A percentile compares a stretch with the other conserved stretches of the same genome.
Evolutionary conservation across 2,113 vertebrate genomes (phyloP).

Genomic region (Nibea coibor): DNA sequence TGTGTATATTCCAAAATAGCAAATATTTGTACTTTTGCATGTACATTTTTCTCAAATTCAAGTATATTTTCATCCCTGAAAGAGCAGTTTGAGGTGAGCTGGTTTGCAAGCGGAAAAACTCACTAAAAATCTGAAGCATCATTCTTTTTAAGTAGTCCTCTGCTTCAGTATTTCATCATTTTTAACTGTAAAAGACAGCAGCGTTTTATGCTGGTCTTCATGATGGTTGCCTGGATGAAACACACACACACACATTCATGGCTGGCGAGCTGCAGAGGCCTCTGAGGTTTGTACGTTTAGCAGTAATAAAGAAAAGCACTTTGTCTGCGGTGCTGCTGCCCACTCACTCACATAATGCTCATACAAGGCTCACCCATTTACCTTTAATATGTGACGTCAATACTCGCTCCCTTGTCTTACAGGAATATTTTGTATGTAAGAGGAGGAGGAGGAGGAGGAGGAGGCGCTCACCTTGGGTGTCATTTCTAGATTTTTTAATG

Average conservation of each 20-base stretch:
- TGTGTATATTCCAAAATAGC: too few relatives aligned
- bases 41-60: too few relatives aligned
- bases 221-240: not conserved
- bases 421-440: slow-evolving; percentile 10
- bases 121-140: not conserved
- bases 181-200: slow-evolving; percentile 11
- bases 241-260: not conserved
- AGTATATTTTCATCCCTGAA: not conserved
- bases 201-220: not conserved
- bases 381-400: slow-evolving; percentile 49
- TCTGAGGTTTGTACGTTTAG: slow-evolving; percentile 41
- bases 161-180: not conserved
- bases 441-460: slow-evolving; percentile 12
- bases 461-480: slow-evolving; percentile 19
- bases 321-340: slow-evolving; percentile 45
- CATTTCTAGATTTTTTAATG: slow-evolving; percentile 13
- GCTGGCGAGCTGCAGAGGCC: slow-evolving; percentile 2
- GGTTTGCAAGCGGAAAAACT: not conserved
- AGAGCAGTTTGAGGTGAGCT: not conserved
- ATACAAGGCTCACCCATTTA: slow-evolving; percentile 41
- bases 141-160: not conserved
- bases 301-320: slow-evolving; percentile 57
- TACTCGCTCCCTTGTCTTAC: slow-evolving; percentile 22
- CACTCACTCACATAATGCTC: slow-evolving; percentile 56
- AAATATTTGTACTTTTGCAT: not conserved